Evolutionary conservation across 2,888 invertebrate species (phyloP).

Genomic region (Alitta virens): DNA sequence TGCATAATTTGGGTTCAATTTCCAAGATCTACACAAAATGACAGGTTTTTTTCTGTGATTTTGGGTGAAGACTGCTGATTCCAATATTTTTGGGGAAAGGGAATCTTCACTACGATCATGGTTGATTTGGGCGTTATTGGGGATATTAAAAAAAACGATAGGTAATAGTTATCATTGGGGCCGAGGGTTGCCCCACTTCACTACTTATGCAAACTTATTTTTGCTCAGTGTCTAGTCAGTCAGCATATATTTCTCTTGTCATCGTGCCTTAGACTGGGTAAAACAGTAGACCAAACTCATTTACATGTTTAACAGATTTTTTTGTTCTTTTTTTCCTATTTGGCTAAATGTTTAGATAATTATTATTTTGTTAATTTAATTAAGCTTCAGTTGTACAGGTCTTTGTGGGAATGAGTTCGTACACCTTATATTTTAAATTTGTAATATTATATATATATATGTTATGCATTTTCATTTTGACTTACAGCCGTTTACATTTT

Average conservation of each 20-base stretch:
- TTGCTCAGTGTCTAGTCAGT: conserved; percentile 25
- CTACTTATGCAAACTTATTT: conserved; percentile 19
- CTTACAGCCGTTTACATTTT: too few relatives aligned
- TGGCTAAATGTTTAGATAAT: background rate
- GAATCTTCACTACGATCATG: too few relatives aligned
- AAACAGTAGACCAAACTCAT: conserved; percentile 3
- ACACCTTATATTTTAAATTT: too few relatives aligned
- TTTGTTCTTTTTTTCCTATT: background rate
- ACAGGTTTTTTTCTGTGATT: conserved; percentile 17
- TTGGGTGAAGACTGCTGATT: conserved; percentile 19
- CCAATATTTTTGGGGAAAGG: too few relatives aligned
- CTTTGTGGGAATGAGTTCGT: too few relatives aligned
- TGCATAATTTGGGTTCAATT: conserved; percentile 1
- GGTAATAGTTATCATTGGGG: too few relatives aligned
- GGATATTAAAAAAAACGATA: background rate
- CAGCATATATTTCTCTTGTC: conserved; percentile 1
- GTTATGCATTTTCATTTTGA: too few relatives aligned
- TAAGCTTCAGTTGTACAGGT: background rate
- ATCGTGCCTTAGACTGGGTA: conserved; percentile 3
- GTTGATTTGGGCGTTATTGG: background rate
- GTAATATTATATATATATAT: too few relatives aligned
- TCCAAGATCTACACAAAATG: conserved; percentile 1
- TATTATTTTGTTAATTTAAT: conserved; percentile 1
- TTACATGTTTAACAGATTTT: background rate
- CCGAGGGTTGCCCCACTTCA: background rate